Evolutionary conservation across 2,888 invertebrate species (phyloP).

Genomic region (Drosophila acutilabella): DNA sequence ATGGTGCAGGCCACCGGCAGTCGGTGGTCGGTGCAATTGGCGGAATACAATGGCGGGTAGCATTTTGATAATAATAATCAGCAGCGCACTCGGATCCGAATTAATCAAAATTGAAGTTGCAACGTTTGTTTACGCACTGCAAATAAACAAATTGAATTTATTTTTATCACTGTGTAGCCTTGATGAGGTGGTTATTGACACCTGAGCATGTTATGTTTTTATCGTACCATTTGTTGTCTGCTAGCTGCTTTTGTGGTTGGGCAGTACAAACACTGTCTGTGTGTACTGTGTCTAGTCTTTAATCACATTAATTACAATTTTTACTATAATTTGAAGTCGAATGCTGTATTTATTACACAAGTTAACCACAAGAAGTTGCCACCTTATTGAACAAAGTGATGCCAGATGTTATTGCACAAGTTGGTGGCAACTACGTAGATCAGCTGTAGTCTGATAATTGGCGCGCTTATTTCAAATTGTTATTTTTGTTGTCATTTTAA

Average conservation of each 20-base stretch:
- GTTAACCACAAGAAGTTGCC: conserved; percentile 45
- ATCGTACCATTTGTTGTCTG: conserved; percentile 49
- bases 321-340: conserved; percentile 58
- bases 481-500: background rate
- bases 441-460: background rate
- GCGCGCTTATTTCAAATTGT: conserved; percentile 23
- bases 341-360: conserved; percentile 73
- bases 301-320: conserved; percentile 51
- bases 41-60: conserved; percentile 83
- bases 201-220: background rate
- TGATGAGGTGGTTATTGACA: conserved; percentile 29
- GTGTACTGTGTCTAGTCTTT: conserved; percentile 17
- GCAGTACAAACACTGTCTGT: conserved; percentile 30
- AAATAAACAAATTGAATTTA: conserved; percentile 27
- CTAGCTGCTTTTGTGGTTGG: conserved; percentile 5
- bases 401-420: conserved; percentile 11
- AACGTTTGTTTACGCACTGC: conserved; percentile 31
- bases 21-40: conserved; percentile 77
- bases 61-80: conserved; percentile 61
- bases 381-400: conserved; percentile 20
- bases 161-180: conserved; percentile 37
- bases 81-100: conserved; percentile 18
- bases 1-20: conserved; percentile 70
- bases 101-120: conserved; percentile 19
- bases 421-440: conserved; percentile 32